These are phyloP conservation scores for Drosophila malerkotliana DNA, from an alignment of 1,140 invertebrate species.

Conservation along the genomic window DNA sequence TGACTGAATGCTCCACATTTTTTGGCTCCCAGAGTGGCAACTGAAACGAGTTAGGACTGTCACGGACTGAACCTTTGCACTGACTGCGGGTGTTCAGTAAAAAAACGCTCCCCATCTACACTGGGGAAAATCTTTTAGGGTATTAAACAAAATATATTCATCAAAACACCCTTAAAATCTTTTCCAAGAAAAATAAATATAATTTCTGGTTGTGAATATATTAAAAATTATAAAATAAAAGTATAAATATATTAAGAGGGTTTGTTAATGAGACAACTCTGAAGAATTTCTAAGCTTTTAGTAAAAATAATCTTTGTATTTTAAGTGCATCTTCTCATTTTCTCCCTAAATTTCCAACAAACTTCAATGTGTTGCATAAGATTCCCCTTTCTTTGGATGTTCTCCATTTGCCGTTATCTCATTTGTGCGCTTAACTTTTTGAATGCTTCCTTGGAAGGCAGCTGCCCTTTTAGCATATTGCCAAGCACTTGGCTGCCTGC, in stretches of 20 bases:
- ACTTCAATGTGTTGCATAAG: constrained; percentile 12
- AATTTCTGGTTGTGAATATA: no score
- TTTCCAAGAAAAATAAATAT: no score
- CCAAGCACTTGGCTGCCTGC: constrained; percentile 49
- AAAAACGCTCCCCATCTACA: background rate
- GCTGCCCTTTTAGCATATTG: constrained; percentile 49
- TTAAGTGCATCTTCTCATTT: background rate
- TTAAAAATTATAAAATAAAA: no score
- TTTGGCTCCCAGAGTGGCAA: constrained; percentile 27
- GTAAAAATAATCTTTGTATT: background rate
- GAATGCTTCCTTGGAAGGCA: constrained; percentile 36
- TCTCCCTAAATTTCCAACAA: constrained; percentile 7
- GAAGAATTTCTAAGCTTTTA: no score
- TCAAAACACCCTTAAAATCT: no score
- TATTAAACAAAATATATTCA: no score
- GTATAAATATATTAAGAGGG: no score
- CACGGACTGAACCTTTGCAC: constrained; percentile 18
- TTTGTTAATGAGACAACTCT: no score
- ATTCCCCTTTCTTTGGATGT: constrained; percentile 17
- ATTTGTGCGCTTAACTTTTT: constrained; percentile 48
- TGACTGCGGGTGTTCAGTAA: background rate
- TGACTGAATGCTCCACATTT: constrained; percentile 42
- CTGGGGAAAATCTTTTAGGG: background rate
- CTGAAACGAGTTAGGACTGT: constrained; percentile 24
- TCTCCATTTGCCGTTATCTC: constrained; percentile 38